Evolutionary conservation across 2,113 vertebrate genomes (phyloP).

Genomic region (Scomber japonicus): DNA sequence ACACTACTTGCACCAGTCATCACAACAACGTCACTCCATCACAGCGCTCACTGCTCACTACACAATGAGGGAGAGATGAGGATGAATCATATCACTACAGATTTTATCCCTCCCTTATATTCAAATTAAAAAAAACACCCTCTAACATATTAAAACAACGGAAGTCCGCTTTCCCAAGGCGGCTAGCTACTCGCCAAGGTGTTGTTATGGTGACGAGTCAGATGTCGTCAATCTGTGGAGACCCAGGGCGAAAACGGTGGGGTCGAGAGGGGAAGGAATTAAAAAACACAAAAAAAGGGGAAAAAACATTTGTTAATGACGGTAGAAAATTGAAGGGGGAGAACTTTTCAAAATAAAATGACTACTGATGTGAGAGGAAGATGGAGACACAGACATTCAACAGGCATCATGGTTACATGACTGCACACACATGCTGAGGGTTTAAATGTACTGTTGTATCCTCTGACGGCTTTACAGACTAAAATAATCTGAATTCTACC

Average conservation of each 20-base stretch:
- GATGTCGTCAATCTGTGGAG: conserved; percentile 78
- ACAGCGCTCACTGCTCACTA: conserved; percentile 47
- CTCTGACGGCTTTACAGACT: neutral
- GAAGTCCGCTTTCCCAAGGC: conserved; percentile 52
- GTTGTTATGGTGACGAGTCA: conserved; percentile 71
- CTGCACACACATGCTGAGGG: conserved; percentile 37
- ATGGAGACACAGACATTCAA: conserved; percentile 24
- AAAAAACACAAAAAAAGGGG: conserved; percentile 32
- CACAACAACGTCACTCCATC: conserved; percentile 56
- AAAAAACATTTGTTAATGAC: conserved; percentile 63
- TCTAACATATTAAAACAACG: conserved; percentile 17
- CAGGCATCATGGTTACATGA: conserved; percentile 26
- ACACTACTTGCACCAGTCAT: conserved; percentile 42
- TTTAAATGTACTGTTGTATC: neutral
- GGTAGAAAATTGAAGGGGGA: neutral
- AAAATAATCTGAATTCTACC: no score
- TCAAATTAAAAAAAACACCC: neutral
- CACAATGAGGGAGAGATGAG: conserved; percentile 10
- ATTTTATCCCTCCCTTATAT: neutral
- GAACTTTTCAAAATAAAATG: conserved; percentile 13
- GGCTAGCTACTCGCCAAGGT: conserved; percentile 82
- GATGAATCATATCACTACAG: conserved; percentile 12
- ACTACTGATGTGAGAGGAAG: conserved; percentile 16
- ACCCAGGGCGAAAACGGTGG: conserved; percentile 48
- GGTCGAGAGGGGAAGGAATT: conserved; percentile 15